Conservation (phyloP, 2,888 invertebrate species). For the Clivina fossor region DNA sequence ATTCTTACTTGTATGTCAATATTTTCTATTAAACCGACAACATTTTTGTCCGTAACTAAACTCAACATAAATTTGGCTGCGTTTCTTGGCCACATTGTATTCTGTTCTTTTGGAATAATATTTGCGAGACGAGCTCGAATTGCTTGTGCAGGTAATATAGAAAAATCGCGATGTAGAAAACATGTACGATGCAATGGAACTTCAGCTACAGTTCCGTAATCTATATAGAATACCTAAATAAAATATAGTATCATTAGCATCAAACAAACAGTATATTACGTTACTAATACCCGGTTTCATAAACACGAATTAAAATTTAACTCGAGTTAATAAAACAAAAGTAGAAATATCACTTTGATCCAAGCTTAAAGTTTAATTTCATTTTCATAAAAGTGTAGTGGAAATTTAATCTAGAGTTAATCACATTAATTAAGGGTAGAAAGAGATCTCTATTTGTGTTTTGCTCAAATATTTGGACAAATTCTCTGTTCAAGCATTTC, state of each 20-base stretch:
- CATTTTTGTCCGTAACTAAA: slow-evolving; percentile 48
- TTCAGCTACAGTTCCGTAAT: slow-evolving; percentile 60
- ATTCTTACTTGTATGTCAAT: slow-evolving; percentile 44
- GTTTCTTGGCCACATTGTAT: slow-evolving; percentile 55
- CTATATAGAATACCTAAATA: slow-evolving; percentile 59
- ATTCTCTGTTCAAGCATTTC: slow-evolving; percentile 54
- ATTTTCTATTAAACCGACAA: slow-evolving; percentile 51
- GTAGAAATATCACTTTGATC: too few species aligned
- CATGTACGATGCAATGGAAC: slow-evolving; percentile 47
- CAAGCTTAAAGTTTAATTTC: too few species aligned
- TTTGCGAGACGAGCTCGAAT: slow-evolving; percentile 56
- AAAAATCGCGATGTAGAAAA: slow-evolving; percentile 53
- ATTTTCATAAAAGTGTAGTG: too few species aligned
- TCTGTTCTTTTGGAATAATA: slow-evolving; percentile 52
- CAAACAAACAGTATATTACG: too few species aligned
- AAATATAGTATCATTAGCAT: background rate
- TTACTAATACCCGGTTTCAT: too few species aligned
- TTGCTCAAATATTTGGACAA: too few species aligned
- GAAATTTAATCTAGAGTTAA: too few species aligned
- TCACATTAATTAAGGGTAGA: too few species aligned
- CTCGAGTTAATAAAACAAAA: too few species aligned
- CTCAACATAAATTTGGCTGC: slow-evolving; percentile 52
- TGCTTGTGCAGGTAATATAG: slow-evolving; percentile 56
- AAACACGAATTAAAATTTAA: too few species aligned
- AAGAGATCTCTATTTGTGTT: too few species aligned